phyloP scores from a whole-genome alignment of 2,113 vertebrate genomes.

The Passer montanus region DNA sequence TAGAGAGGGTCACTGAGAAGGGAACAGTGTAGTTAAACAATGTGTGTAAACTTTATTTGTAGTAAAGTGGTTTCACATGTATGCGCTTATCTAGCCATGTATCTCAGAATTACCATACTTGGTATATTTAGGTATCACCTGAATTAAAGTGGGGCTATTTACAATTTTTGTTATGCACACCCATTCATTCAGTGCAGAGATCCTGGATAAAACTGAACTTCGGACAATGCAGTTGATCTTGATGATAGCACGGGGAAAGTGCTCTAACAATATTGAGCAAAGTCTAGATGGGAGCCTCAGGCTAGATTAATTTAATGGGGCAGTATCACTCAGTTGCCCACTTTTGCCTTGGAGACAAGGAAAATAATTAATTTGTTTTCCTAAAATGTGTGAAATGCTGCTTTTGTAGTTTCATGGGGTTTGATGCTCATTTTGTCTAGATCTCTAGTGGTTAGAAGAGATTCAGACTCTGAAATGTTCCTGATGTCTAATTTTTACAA shows the following conservation, averaged over 20 bases:
- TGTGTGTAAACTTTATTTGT: not conserved
- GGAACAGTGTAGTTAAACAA: not conserved
- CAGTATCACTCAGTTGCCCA: not conserved
- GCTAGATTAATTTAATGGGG: not conserved
- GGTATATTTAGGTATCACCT: not conserved
- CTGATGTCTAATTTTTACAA: not conserved
- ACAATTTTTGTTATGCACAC: not conserved
- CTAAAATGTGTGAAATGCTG: not conserved
- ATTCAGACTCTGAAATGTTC: not conserved
- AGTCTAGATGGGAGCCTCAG: not conserved
- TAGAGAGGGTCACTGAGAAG: not conserved
- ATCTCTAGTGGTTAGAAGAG: not conserved
- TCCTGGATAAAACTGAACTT: slow-evolving; percentile 13
- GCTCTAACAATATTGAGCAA: not conserved
- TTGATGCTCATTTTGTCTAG: not conserved
- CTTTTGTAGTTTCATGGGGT: not conserved
- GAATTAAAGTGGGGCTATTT: not conserved
- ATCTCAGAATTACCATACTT: not conserved
- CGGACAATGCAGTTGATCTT: not conserved
- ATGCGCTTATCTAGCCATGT: not conserved
- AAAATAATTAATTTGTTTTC: not conserved
- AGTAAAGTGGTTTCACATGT: not conserved
- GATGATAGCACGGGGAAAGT: not conserved
- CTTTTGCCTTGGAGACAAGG: not conserved
- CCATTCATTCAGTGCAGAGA: not conserved